A percentile compares a stretch with the other conserved stretches of the same genome.
phyloP scores from a whole-genome alignment of 2,113 vertebrate genomes.

The Zapornia atra region DNA sequence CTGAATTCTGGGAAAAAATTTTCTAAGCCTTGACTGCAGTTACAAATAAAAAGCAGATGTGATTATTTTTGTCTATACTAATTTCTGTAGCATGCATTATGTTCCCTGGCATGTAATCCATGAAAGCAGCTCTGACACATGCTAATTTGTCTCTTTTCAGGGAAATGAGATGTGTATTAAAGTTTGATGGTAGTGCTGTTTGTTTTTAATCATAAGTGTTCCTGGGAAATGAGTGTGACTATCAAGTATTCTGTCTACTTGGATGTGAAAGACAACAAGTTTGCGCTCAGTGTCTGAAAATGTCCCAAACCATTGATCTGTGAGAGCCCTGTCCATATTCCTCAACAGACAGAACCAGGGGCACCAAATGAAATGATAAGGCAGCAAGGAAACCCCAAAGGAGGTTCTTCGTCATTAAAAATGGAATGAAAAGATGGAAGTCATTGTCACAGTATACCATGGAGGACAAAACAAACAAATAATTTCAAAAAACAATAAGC shows the following conservation, averaged over 20 bases:
- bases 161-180: background rate
- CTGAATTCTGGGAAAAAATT: slow-evolving; percentile 26
- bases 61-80: slow-evolving; percentile 39
- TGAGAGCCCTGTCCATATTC: background rate
- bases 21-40: slow-evolving; percentile 8
- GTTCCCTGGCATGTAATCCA: slow-evolving; percentile 37
- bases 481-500: background rate
- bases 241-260: background rate
- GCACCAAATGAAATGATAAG: background rate
- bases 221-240: background rate
- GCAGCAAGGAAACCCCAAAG: background rate
- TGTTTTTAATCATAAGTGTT: slow-evolving; percentile 38
- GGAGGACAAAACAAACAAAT: background rate
- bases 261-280: slow-evolving; percentile 1
- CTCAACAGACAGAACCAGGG: background rate
- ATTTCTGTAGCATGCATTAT: slow-evolving; percentile 18
- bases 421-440: background rate
- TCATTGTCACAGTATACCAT: background rate
- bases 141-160: slow-evolving; percentile 40
- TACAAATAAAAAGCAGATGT: slow-evolving; percentile 63
- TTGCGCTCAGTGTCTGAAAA: background rate
- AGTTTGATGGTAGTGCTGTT: background rate
- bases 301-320: background rate
- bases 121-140: slow-evolving; percentile 45
- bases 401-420: background rate